These are phyloP conservation scores for Panulirus ornatus DNA, from an alignment of 1,140 invertebrate species.

Conservation along the genomic window DNA sequence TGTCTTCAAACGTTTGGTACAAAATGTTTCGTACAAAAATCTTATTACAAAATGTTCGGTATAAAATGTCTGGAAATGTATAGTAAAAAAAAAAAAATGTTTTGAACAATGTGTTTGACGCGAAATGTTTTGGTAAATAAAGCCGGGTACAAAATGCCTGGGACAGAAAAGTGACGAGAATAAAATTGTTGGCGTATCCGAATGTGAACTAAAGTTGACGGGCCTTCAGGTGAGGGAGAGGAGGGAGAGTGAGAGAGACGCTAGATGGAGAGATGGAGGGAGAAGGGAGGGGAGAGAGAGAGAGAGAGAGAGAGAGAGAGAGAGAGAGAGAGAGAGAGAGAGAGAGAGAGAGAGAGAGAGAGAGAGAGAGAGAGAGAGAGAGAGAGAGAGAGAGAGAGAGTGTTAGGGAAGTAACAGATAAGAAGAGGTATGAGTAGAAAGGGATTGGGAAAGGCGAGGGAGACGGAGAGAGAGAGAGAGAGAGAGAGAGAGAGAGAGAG, in stretches of 20 bases:
- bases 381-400: neutral
- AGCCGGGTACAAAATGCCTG: no score
- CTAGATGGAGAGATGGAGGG: neutral
- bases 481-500: conserved; percentile 9
- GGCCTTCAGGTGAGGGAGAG: neutral
- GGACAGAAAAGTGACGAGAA: no score
- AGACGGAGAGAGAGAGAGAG: neutral
- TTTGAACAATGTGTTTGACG: no score
- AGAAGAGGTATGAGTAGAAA: neutral
- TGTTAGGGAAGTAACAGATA: neutral
- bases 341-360: neutral
- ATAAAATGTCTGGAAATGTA: no score
- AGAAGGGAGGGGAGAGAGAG: neutral
- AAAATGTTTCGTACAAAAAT: no score
- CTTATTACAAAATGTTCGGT: no score
- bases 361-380: neutral
- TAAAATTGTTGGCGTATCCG: no score
- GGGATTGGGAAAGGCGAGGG: neutral
- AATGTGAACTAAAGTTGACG: conserved; percentile 1
- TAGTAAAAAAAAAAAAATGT: no score
- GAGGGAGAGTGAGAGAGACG: neutral
- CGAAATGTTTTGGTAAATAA: no score
- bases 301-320: neutral
- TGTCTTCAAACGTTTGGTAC: no score
- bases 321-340: neutral